Percentiles rank a stretch among this genome's conserved stretches.
These are phyloP conservation scores for Merodon equestris DNA, from an alignment of 2,888 invertebrate genomes.

Conservation along the genomic window DNA sequence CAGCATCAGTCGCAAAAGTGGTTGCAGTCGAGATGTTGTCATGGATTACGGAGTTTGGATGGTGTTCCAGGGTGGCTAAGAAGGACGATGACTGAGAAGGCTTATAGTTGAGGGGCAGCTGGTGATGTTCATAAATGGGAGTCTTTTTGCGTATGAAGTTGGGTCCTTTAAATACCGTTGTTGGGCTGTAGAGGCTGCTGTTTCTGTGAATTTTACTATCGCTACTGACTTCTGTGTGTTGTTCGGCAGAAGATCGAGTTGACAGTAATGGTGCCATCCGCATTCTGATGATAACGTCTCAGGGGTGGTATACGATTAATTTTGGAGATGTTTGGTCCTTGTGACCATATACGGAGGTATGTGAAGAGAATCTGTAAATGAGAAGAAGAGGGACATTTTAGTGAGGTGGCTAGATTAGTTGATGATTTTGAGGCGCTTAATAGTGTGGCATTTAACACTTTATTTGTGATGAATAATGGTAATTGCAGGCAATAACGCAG, in stretches of 20 bases:
- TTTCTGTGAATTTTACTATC: constrained; percentile 67
- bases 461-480: no score
- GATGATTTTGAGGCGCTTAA: no score
- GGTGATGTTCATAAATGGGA: constrained; percentile 69
- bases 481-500: no score
- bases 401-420: no score
- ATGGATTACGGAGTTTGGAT: constrained; percentile 46
- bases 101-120: constrained; percentile 57
- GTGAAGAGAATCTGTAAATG: constrained; percentile 68
- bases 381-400: not conserved
- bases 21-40: constrained; percentile 43
- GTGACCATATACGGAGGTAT: constrained; percentile 58
- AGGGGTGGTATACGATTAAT: constrained; percentile 61
- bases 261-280: constrained; percentile 67
- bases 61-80: constrained; percentile 48
- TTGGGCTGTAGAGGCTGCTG: constrained; percentile 56
- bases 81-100: constrained; percentile 53
- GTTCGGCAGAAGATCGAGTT: constrained; percentile 73
- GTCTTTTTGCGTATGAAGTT: constrained; percentile 53
- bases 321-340: constrained; percentile 60
- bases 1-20: constrained; percentile 16
- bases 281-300: constrained; percentile 63
- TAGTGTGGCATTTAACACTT: no score
- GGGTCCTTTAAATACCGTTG: constrained; percentile 69
- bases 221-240: constrained; percentile 66